Base-by-base conservation (phyloP, 2,113 vertebrate species). In the Helogale parvula region DNA sequence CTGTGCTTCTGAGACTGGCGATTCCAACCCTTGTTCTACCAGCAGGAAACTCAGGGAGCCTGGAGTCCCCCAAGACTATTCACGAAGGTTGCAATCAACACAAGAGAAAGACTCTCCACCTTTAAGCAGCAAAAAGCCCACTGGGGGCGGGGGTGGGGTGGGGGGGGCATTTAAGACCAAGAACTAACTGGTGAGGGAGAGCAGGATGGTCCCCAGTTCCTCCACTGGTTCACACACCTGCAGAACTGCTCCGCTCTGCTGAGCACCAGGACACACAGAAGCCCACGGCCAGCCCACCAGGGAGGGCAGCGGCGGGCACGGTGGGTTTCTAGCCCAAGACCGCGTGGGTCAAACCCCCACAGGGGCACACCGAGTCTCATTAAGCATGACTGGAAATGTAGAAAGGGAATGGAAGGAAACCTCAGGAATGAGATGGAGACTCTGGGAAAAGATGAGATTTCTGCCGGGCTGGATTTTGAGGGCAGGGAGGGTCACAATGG, bases 311-410 rank as follows among this genome's bases (percentile, higher is more conserved):
- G 1, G 14, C 10, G 38, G 1, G 7, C 38, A 38, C 21, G 1
- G 17, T 2, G 33, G 57, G 66, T 25, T 25, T 23, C 7, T 5
- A 84, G 9, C 38, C 66, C 1, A 23, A 38, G n/a, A n/a, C 52
- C 14, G 10, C 4, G 0, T 12, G 45, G 72, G 9, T 47, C 90
- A 83, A 15, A 2, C 0, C 12, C 1, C 50, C 33, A 21, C 0
- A 0, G 65, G 88, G 31, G 14, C 4, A 27, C 23, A 27, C 0
- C 1, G 60, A 74, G 65, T 52, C 69, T 68, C 54, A 79, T 19
- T 10, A 85, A 38, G 35, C 31, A 4, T 12, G 15, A 45, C 21
- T 19, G 38, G 65, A 84, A 29, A 71, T 4, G 6, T 0, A 29
- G 12, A 50, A 0, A 41, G 45, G 60, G 35, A 3, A 50, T 2